Conservation (phyloP, 2,888 invertebrate genomes). For the Phytoseiulus persimilis region DNA sequence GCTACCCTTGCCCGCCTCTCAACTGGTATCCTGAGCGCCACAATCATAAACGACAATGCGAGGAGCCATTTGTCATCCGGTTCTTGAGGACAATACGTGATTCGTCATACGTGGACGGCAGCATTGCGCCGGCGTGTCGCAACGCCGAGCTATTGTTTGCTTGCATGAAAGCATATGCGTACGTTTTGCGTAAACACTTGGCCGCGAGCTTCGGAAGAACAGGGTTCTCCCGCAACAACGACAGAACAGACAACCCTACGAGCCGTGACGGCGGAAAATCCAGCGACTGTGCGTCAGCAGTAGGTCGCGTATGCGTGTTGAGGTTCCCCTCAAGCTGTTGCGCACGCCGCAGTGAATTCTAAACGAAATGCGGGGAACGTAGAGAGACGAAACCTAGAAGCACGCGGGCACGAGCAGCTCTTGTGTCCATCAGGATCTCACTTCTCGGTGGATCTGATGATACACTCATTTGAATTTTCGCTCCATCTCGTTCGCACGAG, state of each 20-base stretch:
- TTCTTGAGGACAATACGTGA: background rate
- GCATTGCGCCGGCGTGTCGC: background rate
- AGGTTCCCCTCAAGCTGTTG: background rate
- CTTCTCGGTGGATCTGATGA: background rate
- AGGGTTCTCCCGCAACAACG: background rate
- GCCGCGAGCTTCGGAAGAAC: background rate
- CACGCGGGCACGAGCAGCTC: background rate
- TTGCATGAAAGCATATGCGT: background rate
- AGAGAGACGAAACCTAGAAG: no score
- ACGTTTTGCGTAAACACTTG: background rate
- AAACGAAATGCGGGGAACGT: no score
- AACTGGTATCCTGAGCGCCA: background rate
- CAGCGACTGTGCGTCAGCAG: background rate
- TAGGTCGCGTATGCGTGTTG: background rate
- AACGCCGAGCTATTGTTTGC: background rate
- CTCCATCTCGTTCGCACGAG: background rate
- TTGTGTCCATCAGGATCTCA: background rate
- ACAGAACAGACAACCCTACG: background rate
- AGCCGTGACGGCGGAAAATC: background rate
- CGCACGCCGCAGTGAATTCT: background rate
- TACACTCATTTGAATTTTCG: background rate
- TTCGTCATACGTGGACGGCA: background rate
- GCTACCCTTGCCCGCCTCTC: background rate
- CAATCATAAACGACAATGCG: background rate
- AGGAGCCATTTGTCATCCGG: background rate